phyloP scores from a whole-genome alignment of 2,113 vertebrate species.

The Melanostigma gelatinosum region DNA sequence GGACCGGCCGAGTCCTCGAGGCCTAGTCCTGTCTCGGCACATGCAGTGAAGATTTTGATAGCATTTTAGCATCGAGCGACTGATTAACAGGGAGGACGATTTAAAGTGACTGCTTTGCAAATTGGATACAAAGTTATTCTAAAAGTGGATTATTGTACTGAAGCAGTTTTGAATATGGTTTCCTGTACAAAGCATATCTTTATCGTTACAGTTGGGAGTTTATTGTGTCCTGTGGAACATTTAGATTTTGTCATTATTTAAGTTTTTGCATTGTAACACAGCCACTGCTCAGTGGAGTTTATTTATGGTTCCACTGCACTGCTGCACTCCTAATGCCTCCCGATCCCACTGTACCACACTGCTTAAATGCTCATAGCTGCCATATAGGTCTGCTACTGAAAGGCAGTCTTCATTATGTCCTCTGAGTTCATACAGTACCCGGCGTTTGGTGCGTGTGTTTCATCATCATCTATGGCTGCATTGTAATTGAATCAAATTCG shows the following conservation, averaged over 20 bases:
- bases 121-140: constrained; percentile 12
- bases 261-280: constrained; percentile 36
- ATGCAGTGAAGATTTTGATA: neutral
- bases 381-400: constrained; percentile 58
- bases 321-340: constrained; percentile 43
- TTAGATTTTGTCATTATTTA: constrained; percentile 39
- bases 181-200: constrained; percentile 5
- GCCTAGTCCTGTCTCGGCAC: constrained; percentile 14
- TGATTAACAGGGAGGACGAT: constrained; percentile 8
- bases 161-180: constrained; percentile 13
- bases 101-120: neutral
- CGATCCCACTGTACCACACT: constrained; percentile 23
- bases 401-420: constrained; percentile 45
- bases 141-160: neutral
- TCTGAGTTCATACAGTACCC: constrained; percentile 49
- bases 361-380: constrained; percentile 29
- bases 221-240: constrained; percentile 28
- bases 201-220: constrained; percentile 20
- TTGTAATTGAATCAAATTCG: constrained; percentile 48
- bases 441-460: constrained; percentile 52
- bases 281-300: constrained; percentile 44
- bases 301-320: constrained; percentile 44
- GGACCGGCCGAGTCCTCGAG: constrained; percentile 37
- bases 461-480: constrained; percentile 45
- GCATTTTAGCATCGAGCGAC: constrained; percentile 9